Conservation (phyloP, 2,113 vertebrate genomes). For the Gracilinanus agilis region DNA sequence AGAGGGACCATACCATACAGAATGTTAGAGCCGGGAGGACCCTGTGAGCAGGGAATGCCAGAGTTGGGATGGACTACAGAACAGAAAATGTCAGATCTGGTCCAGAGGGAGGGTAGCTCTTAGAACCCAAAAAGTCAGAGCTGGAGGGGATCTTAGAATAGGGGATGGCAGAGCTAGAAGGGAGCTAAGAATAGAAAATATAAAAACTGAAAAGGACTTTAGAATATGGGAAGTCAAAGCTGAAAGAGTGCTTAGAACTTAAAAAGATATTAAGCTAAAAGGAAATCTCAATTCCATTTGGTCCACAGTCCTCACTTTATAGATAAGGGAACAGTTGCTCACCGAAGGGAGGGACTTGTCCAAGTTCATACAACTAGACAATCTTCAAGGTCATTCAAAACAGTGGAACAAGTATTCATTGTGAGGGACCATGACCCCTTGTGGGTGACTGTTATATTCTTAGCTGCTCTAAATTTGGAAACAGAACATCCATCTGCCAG, state of each 20-base stretch:
- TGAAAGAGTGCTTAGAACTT: neutral
- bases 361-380: neutral
- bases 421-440: neutral
- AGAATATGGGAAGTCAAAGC: neutral
- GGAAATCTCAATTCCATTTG: neutral
- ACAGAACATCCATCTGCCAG: neutral
- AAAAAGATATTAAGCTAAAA: neutral
- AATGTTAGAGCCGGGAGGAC: neutral
- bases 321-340: neutral
- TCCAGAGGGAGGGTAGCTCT: neutral
- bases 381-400: neutral
- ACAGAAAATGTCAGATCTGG: neutral
- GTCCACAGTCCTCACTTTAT: neutral
- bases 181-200: neutral
- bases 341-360: neutral
- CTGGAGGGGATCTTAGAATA: neutral
- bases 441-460: neutral
- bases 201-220: neutral
- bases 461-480: neutral
- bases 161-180: neutral
- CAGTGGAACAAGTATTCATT: neutral
- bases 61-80: neutral
- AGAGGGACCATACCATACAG: neutral
- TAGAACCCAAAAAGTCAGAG: neutral
- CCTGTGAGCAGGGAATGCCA: neutral